Percentiles rank a stretch among this genome's conserved stretches.
Conservation (phyloP, 2,888 invertebrate species). For the Koerneria pararmatus region DNA sequence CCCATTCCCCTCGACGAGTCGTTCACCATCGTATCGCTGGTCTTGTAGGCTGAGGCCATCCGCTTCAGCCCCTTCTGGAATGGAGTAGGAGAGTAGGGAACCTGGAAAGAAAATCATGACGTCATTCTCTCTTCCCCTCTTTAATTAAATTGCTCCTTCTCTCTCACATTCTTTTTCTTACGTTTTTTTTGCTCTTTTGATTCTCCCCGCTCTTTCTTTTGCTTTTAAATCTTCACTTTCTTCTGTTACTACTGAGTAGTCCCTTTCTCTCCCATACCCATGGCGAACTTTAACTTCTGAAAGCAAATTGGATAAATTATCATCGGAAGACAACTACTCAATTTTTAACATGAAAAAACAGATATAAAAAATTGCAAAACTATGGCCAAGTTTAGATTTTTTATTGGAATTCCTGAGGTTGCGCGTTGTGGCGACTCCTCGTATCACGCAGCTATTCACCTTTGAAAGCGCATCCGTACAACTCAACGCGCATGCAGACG, state of each 20-base stretch:
- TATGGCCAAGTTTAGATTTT: conserved; percentile 5
- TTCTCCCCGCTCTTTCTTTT: no score
- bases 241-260: no score
- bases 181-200: no score
- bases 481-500: conserved; percentile 84
- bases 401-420: not conserved
- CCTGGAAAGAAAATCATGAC: conserved; percentile 65
- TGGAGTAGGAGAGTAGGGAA: conserved; percentile 78
- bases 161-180: no score
- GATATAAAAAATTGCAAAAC: not conserved
- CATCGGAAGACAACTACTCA: not conserved
- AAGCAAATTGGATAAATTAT: no score
- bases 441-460: conserved; percentile 69
- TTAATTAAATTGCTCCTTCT: not conserved
- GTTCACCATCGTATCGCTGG: conserved; percentile 61
- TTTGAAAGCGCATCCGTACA: conserved; percentile 82
- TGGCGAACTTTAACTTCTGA: no score
- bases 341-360: not conserved
- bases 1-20: not conserved
- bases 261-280: no score
- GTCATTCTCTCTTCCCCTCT: not conserved
- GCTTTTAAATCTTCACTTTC: no score
- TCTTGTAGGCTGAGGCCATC: conserved; percentile 79
- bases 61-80: conserved; percentile 80
- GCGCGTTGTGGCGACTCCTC: no score